phyloP scores from a whole-genome alignment of 1,140 invertebrate species.

The Drosophila leontia region DNA sequence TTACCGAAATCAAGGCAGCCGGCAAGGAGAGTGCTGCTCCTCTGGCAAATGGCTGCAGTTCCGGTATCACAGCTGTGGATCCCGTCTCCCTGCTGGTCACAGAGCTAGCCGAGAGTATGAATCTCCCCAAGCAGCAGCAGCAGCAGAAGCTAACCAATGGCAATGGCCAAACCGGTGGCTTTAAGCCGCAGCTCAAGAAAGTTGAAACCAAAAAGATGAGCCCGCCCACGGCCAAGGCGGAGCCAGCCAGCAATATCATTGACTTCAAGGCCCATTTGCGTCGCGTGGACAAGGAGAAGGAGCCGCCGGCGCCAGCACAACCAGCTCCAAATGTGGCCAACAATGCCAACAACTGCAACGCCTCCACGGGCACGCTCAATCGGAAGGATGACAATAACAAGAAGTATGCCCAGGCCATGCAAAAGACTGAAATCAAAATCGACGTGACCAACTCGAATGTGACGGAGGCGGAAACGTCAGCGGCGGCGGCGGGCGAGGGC shows the following conservation, averaged over 20 bases:
- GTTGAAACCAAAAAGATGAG: slow-evolving; percentile 87
- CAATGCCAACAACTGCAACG: slow-evolving; percentile 47
- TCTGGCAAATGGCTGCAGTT: slow-evolving; percentile 50
- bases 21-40: slow-evolving; percentile 86
- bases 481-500: slow-evolving; percentile 86
- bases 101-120: slow-evolving; percentile 89
- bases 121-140: slow-evolving; percentile 85
- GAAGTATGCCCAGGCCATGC: slow-evolving; percentile 63
- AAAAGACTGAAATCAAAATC: slow-evolving; percentile 85
- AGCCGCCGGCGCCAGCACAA: slow-evolving; percentile 17
- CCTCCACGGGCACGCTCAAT: slow-evolving; percentile 79
- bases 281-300: slow-evolving; percentile 89
- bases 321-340: slow-evolving; percentile 13
- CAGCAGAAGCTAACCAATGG: slow-evolving; percentile 58
- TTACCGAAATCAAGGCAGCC: slow-evolving; percentile 91
- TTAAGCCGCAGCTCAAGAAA: slow-evolving; percentile 89
- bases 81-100: slow-evolving; percentile 92
- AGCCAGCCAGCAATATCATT: slow-evolving; percentile 88
- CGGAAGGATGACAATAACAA: slow-evolving; percentile 66
- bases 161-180: no score
- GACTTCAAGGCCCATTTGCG: slow-evolving; percentile 94
- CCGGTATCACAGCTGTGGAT: slow-evolving; percentile 85
- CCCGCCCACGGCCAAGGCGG: slow-evolving; percentile 86
- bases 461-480: slow-evolving; percentile 22
- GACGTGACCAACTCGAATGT: slow-evolving; percentile 71